Conservation (phyloP, 2,888 invertebrate genomes). For the Melanargia galathea region DNA sequence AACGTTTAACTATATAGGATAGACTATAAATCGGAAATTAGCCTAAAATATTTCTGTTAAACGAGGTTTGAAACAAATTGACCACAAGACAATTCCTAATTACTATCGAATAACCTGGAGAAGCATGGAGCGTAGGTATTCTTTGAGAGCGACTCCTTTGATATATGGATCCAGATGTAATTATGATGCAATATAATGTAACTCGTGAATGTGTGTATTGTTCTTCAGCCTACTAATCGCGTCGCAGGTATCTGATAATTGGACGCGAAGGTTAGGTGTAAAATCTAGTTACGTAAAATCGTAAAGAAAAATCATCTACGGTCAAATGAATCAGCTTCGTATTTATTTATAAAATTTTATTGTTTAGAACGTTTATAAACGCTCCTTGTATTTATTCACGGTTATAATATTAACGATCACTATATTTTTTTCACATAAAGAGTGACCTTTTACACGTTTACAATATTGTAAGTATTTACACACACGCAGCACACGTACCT, state of each 20-base stretch:
- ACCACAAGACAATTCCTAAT: too few relatives aligned
- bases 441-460: too few relatives aligned
- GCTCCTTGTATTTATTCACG: too few relatives aligned
- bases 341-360: background rate
- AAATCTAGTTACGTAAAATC: constrained; percentile 5
- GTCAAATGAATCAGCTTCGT: background rate
- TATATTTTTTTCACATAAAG: too few relatives aligned
- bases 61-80: too few relatives aligned
- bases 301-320: constrained; percentile 16
- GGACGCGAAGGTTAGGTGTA: constrained; percentile 35
- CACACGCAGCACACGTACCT: too few relatives aligned
- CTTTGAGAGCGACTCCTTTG: too few relatives aligned
- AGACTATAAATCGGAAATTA: too few relatives aligned
- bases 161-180: background rate
- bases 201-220: background rate
- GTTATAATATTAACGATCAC: too few relatives aligned
- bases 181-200: background rate
- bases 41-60: too few relatives aligned
- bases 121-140: background rate
- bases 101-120: background rate
- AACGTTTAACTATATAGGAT: too few relatives aligned
- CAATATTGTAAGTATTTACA: too few relatives aligned
- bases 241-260: constrained; percentile 45
- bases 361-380: background rate
- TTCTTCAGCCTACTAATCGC: background rate